These are phyloP conservation scores for Lycocerus yunnanus DNA, from an alignment of 2,888 invertebrate genomes.

Conservation along the genomic window DNA sequence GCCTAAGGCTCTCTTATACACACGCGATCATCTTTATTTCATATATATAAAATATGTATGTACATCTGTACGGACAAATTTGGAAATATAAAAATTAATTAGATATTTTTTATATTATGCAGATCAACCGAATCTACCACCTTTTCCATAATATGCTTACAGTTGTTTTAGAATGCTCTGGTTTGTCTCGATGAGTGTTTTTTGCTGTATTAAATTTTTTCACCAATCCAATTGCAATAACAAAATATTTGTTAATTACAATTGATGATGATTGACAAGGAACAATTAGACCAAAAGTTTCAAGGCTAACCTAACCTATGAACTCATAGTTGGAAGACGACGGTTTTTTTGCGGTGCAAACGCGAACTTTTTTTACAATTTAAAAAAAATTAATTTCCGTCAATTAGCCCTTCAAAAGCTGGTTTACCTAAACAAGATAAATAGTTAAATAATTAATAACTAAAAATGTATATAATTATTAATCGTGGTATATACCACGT, in stretches of 20 bases:
- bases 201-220: too few species aligned
- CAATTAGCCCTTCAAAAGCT: neutral
- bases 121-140: neutral
- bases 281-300: too few species aligned
- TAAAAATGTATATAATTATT: neutral
- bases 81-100: neutral
- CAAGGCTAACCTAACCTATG: too few species aligned
- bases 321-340: too few species aligned
- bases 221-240: too few species aligned
- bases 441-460: neutral
- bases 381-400: neutral
- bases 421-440: neutral
- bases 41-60: neutral
- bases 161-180: neutral
- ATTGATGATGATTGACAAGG: too few species aligned
- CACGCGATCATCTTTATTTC: constrained; percentile 43
- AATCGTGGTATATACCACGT: neutral
- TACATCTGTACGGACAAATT: neutral
- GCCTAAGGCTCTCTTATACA: constrained; percentile 42
- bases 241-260: too few species aligned
- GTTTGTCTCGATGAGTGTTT: too few species aligned
- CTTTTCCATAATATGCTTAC: neutral
- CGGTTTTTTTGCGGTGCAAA: too few species aligned
- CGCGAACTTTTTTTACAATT: neutral
- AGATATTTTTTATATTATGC: neutral